These are phyloP conservation scores for Timema cristinae DNA, from an alignment of 2,888 invertebrate species.

Conservation along the genomic window DNA sequence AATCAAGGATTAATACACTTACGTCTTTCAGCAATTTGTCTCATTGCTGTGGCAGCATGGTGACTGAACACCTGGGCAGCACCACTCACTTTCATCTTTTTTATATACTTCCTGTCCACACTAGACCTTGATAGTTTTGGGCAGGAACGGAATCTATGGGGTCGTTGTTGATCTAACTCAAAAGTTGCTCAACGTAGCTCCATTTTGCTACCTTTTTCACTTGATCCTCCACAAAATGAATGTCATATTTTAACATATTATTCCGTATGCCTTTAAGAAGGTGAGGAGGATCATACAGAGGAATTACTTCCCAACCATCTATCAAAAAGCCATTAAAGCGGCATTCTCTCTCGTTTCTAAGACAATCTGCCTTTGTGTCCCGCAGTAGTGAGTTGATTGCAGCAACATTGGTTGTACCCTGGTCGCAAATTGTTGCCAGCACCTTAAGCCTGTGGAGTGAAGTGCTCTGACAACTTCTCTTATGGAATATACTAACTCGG, in stretches of 20 bases:
- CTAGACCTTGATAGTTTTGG: no score
- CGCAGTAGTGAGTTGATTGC: background rate
- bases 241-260: background rate
- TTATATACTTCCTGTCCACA: background rate
- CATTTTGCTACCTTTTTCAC: background rate
- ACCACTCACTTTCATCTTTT: background rate
- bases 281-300: background rate
- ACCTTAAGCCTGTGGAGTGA: background rate
- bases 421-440: background rate
- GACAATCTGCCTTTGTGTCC: background rate
- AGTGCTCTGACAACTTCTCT: background rate
- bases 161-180: background rate
- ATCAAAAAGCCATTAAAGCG: background rate
- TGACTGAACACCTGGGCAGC: slow-evolving; percentile 1
- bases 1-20: background rate
- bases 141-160: no score
- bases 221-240: background rate
- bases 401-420: background rate
- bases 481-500: background rate
- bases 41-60: background rate
- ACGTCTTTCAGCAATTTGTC: slow-evolving; percentile 4
- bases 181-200: background rate
- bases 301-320: background rate
- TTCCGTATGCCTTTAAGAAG: background rate
- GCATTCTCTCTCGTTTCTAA: background rate